Evolutionary conservation across 2,797 vertebrate species (phyloP).

Genomic region (Melanotaenia nigrans): DNA sequence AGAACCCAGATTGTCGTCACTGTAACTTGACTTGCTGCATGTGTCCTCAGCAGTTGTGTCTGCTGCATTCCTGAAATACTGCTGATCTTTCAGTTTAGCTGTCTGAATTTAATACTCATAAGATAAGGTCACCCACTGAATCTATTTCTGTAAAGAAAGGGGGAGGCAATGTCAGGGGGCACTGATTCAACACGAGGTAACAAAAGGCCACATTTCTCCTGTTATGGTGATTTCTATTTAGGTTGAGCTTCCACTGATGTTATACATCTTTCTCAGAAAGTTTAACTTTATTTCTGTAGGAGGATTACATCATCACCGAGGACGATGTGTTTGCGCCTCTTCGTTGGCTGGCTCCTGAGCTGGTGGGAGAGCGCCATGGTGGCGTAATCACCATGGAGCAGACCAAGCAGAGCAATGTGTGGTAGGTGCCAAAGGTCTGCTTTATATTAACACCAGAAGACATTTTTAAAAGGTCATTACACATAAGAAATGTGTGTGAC

Average conservation of each 20-base stretch:
- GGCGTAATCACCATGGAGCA: slow-evolving; percentile 91
- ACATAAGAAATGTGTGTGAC: neutral
- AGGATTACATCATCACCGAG: slow-evolving; percentile 96
- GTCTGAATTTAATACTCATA: slow-evolving; percentile 65
- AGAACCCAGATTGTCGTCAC: slow-evolving; percentile 22
- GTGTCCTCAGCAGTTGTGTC: slow-evolving; percentile 46
- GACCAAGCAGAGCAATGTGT: slow-evolving; percentile 94
- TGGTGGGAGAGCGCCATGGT: slow-evolving; percentile 94
- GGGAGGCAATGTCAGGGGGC: slow-evolving; percentile 24
- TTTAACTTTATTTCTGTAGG: slow-evolving; percentile 76
- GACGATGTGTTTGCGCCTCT: slow-evolving; percentile 92
- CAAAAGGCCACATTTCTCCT: slow-evolving; percentile 2
- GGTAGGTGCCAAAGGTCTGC: slow-evolving; percentile 83
- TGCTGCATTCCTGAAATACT: slow-evolving; percentile 61
- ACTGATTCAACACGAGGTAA: slow-evolving; percentile 12
- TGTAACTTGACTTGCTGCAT: slow-evolving; percentile 44
- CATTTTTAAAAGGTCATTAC: slow-evolving; percentile 3
- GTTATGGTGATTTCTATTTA: neutral
- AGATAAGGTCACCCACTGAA: slow-evolving; percentile 66
- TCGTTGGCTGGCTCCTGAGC: slow-evolving; percentile 95
- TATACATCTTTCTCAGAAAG: neutral
- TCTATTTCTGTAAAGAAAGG: slow-evolving; percentile 67
- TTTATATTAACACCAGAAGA: slow-evolving; percentile 8
- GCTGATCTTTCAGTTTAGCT: slow-evolving; percentile 61
- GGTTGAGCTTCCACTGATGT: neutral